A percentile compares a stretch with the other conserved stretches of the same genome.
phyloP scores from a whole-genome alignment of 1,140 invertebrate genomes.

The Cylas formicarius region DNA sequence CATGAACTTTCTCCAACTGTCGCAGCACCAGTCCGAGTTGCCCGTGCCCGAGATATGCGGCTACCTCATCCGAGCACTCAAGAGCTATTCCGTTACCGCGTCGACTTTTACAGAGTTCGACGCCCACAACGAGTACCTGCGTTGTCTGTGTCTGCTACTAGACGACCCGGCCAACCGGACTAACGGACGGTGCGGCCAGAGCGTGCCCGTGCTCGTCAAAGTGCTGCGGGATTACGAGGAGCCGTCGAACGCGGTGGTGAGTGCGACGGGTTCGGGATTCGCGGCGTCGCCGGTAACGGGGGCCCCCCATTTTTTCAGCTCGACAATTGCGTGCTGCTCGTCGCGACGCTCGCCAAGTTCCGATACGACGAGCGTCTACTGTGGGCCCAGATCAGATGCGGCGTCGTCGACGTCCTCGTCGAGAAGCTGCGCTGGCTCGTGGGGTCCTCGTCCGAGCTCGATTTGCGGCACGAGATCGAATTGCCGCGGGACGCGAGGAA shows the following conservation, averaged over 20 bases:
- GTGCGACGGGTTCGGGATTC: neutral
- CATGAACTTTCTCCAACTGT: conserved; percentile 32
- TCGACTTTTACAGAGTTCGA: conserved; percentile 25
- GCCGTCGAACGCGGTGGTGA: conserved; percentile 19
- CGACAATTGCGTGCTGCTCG: conserved; percentile 30
- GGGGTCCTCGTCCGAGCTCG: conserved; percentile 9
- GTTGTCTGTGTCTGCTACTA: conserved; percentile 31
- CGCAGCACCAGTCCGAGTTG: conserved; percentile 31
- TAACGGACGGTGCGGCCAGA: conserved; percentile 20
- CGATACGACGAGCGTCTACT: conserved; percentile 32
- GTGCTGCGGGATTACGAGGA: conserved; percentile 24
- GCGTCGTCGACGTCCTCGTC: conserved; percentile 28
- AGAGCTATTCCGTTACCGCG: conserved; percentile 20
- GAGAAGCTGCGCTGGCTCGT: conserved; percentile 30
- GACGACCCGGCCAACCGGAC: conserved; percentile 30
- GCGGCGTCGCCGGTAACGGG: neutral
- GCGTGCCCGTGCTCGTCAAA: conserved; percentile 26
- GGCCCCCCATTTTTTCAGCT: conserved; percentile 18
- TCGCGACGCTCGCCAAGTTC: conserved; percentile 33
- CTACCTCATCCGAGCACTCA: conserved; percentile 27
- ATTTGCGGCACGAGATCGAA: conserved; percentile 5
- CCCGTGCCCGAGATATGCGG: conserved; percentile 32
- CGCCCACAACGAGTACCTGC: conserved; percentile 26
- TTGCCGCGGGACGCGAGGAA: neutral
- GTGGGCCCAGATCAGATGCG: conserved; percentile 25